phyloP scores from a whole-genome alignment of 2,888 invertebrate genomes.

The Mimumesa dahlbomi region DNA sequence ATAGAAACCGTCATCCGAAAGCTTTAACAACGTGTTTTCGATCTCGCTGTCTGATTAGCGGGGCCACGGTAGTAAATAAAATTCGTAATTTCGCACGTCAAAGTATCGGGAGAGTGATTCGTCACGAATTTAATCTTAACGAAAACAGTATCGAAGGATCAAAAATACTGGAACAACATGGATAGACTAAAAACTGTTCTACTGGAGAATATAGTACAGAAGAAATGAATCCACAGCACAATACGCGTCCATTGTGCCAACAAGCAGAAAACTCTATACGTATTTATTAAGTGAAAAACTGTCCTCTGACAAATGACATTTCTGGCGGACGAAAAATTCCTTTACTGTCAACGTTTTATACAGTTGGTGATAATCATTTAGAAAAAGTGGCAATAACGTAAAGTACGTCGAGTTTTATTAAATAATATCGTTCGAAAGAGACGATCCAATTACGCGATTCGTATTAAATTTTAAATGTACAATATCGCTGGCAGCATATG shows the following conservation, averaged over 20 bases:
- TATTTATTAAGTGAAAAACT: constrained; percentile 37
- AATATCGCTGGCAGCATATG: background rate
- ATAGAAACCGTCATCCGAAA: no score
- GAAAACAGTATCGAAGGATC: background rate
- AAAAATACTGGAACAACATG: background rate
- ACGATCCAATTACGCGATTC: background rate
- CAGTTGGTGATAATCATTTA: background rate
- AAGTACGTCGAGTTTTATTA: no score
- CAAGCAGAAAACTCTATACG: constrained; percentile 10
- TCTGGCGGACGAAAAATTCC: constrained; percentile 33
- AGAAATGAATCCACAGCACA: constrained; percentile 44
- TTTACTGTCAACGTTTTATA: constrained; percentile 25
- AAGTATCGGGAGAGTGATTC: background rate
- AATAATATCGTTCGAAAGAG: background rate
- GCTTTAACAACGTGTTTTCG: no score
- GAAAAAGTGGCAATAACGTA: no score
- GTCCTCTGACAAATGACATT: constrained; percentile 38
- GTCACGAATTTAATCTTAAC: constrained; percentile 11
- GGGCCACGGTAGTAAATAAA: no score
- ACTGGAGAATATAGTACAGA: constrained; percentile 26
- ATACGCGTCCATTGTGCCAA: constrained; percentile 28
- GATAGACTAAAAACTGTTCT: constrained; percentile 27
- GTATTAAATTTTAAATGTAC: background rate
- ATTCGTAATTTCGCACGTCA: no score
- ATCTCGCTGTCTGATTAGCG: no score